These are phyloP conservation scores for Saimiri boliviensis DNA, from an alignment of 2,113 vertebrate species.

Conservation along the genomic window DNA sequence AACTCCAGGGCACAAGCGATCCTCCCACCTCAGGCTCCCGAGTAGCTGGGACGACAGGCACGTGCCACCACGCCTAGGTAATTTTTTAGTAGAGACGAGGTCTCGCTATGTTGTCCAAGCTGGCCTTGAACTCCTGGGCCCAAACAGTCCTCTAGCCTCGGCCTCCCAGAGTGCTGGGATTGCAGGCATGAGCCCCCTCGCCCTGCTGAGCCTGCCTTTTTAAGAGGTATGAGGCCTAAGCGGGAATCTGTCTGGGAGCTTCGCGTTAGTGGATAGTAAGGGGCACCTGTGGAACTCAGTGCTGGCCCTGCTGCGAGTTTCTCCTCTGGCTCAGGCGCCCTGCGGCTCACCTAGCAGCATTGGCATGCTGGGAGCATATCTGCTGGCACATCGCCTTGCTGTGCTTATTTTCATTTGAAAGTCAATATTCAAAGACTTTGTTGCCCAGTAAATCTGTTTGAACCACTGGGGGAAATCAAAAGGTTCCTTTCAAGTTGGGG, in stretches of 20 bases:
- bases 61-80: too few species aligned
- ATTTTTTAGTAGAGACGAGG: too few species aligned
- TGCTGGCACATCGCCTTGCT: constrained; percentile 37
- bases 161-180: too few species aligned
- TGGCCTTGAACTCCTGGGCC: too few species aligned
- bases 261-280: constrained; percentile 1
- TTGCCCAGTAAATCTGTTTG: constrained; percentile 45
- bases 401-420: constrained; percentile 72
- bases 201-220: not conserved
- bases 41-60: too few species aligned
- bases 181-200: too few species aligned
- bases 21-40: too few species aligned
- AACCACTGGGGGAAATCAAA: constrained; percentile 39
- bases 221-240: not conserved
- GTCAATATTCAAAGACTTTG: constrained; percentile 62
- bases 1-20: too few species aligned
- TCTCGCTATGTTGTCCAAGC: too few species aligned
- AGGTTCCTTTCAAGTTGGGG: constrained; percentile 63
- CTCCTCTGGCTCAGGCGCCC: not conserved
- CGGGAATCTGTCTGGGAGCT: not conserved
- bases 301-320: not conserved
- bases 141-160: too few species aligned
- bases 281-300: not conserved
- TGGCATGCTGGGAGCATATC: not conserved
- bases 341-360: not conserved